These are phyloP conservation scores for Drosophila borealis DNA, from an alignment of 2,888 invertebrate genomes.

Conservation along the genomic window DNA sequence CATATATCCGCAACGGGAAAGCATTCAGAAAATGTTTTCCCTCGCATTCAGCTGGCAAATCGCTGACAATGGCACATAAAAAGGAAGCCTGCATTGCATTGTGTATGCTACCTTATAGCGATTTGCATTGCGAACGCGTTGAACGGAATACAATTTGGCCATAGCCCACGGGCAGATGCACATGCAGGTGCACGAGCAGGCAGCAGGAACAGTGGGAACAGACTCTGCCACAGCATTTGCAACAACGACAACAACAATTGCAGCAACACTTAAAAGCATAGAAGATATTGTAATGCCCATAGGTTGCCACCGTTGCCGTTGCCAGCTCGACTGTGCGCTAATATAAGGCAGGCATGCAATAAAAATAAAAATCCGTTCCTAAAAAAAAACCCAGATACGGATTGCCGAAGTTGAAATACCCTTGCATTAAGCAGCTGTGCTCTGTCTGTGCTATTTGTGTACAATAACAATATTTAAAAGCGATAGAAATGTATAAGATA, in stretches of 20 bases:
- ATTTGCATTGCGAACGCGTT: conserved; percentile 78
- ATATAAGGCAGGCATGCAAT: conserved; percentile 74
- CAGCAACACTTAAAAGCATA: conserved; percentile 68
- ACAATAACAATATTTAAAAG: too few species aligned
- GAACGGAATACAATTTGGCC: conserved; percentile 79
- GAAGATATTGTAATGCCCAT: conserved; percentile 73
- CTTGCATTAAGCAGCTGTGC: not conserved
- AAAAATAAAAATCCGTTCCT: conserved; percentile 66
- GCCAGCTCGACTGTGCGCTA: conserved; percentile 67
- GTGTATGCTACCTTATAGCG: conserved; percentile 77
- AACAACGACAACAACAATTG: conserved; percentile 7
- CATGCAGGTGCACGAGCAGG: conserved; percentile 10
- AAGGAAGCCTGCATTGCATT: conserved; percentile 58
- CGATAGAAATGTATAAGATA: too few species aligned
- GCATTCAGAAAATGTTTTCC: conserved; percentile 72
- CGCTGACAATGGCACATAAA: conserved; percentile 77
- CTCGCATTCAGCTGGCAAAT: conserved; percentile 76
- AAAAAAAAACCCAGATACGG: conserved; percentile 1
- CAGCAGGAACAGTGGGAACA: conserved; percentile 29
- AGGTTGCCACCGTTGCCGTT: conserved; percentile 41
- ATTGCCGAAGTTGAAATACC: conserved; percentile 10
- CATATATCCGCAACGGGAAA: conserved; percentile 39
- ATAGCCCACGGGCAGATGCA: conserved; percentile 50
- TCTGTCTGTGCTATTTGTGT: too few species aligned
- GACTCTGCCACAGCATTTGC: conserved; percentile 40